A percentile compares a stretch with the other conserved stretches of the same genome.
phyloP scores from a whole-genome alignment of 1,140 invertebrate genomes.

The Babylonia areolata region DNA sequence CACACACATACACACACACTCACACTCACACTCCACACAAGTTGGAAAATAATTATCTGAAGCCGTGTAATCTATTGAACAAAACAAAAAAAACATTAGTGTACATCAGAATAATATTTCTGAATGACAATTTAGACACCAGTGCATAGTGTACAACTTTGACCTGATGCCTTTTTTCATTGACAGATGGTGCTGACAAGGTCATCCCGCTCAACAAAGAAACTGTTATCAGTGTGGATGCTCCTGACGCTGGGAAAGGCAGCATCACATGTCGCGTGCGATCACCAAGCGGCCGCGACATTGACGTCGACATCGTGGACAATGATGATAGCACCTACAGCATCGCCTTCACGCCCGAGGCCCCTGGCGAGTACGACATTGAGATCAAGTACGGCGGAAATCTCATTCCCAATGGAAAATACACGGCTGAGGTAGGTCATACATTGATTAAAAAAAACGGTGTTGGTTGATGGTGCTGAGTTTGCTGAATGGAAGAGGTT shows the following conservation, averaged over 20 bases:
- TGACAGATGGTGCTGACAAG: constrained; percentile 76
- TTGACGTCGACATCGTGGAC: constrained; percentile 90
- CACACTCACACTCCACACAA: too few species aligned
- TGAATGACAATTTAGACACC: too few species aligned
- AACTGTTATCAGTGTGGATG: constrained; percentile 89
- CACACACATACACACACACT: too few species aligned
- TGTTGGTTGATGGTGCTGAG: too few species aligned
- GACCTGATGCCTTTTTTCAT: too few species aligned
- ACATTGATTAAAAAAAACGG: too few species aligned
- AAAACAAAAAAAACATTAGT: too few species aligned
- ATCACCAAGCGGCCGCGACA: constrained; percentile 85
- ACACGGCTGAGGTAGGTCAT: constrained; percentile 75
- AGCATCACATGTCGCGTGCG: constrained; percentile 90
- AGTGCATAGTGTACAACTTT: too few species aligned
- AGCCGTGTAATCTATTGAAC: too few species aligned
- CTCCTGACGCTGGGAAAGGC: constrained; percentile 87
- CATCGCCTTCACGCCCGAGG: constrained; percentile 84
- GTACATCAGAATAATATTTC: too few species aligned
- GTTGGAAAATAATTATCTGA: too few species aligned
- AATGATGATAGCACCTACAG: constrained; percentile 90
- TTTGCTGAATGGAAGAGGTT: too few species aligned
- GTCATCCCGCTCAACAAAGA: constrained; percentile 83
- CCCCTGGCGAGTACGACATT: constrained; percentile 89
- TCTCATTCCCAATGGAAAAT: constrained; percentile 88
- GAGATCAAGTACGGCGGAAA: constrained; percentile 93